Base-by-base conservation (phyloP, 2,113 vertebrate species). In the Hemiscyllium ocellatum region DNA sequence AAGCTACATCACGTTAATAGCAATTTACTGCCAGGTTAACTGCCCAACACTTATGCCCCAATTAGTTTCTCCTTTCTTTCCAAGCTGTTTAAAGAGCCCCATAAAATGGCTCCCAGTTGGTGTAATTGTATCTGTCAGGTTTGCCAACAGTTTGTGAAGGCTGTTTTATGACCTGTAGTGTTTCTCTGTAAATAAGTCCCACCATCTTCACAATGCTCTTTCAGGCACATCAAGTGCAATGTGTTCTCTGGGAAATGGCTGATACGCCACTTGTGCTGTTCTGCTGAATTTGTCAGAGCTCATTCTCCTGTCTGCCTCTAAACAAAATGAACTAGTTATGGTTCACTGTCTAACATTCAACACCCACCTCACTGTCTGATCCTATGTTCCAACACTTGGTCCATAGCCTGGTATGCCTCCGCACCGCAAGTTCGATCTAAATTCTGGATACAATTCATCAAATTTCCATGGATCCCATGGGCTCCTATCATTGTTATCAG, bases 41-140 rank as follows among this genome's bases (percentile, higher is more conserved):
- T 47, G 50, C 69, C 69, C 42, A 29, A 42, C 22, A 52, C 69
- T 95, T 76, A 76, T 52, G 68, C 42, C 50, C 68, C 94, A 95
- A 95, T 95, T 76, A 95, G 69, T 72, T 72, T 76, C 66, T 29
- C 68, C 70, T 95, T 95, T 50, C 70, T 70, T 52, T 72, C 94
- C 69, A 19, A 72, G 66, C 94, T 95, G 68, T 95, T 95, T 52
- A 95, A 95, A 95, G 47, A 24, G 42, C 69, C 94, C 94, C 94
- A 95, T 95, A 72, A 95, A 95, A 95, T 95, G 93, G 42, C 94
- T 69, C 72, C 68, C 94, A 95, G 94, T 95, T 15, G 94, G 19
- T 61, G 52, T 61, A 90, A 72, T 33, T 95, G 68, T 47, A 52
- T 42, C 69, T 72, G 22, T 37, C 22, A 94, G 37, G 37, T 70